Base-by-base conservation (phyloP, 2,888 invertebrate species). In the Leptodirus hochenwartii region DNA sequence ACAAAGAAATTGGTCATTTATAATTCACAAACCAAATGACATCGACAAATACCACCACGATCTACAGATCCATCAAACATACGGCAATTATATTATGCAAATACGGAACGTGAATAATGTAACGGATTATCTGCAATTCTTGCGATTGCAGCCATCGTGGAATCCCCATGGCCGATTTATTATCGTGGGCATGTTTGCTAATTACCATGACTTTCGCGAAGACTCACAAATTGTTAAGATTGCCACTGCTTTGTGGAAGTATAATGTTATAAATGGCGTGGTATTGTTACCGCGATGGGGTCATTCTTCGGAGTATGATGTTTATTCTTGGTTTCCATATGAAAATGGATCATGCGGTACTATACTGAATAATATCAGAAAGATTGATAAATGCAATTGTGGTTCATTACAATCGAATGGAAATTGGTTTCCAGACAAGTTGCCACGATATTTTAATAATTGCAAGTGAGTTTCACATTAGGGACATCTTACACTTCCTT, bases 301-400 rank as follows among this genome's bases (percentile, higher is more conserved):
- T 9, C 35, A 39, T 22, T 32, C 28, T 9, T 27, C 35, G 3
- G 33, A 20, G 4, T 46, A 40, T 25, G 39, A 45, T 15, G 39
- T 47, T 2, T 48, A 43, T 27, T 40, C 47, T 4, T 47, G 46
- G 44, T 39, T 40, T 25, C 47, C 49, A 0, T 48, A 41, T 31
- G 39, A 41, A 9, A 37, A 46, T 30, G 37, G 40, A 4, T 35
- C 34, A 15, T 50, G 50, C 27, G 43, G 42, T 0, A 26, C 39
- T 16, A 34, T 38, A 23, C 34, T 40, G 11, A 36, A 39, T 8
- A 24, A 23, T 11, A 22, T 41, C 2, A 23, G 33, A 13, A 22
- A 31, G 10, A 41, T 47, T 14, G 44, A 44, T 15, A 32, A 14
- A n/a, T 50, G 46, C 25, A 25, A 5, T 3, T 32, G 32, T 34